These are phyloP conservation scores for Agrilus planipennis DNA, from an alignment of 1,140 invertebrate species.

Conservation along the genomic window DNA sequence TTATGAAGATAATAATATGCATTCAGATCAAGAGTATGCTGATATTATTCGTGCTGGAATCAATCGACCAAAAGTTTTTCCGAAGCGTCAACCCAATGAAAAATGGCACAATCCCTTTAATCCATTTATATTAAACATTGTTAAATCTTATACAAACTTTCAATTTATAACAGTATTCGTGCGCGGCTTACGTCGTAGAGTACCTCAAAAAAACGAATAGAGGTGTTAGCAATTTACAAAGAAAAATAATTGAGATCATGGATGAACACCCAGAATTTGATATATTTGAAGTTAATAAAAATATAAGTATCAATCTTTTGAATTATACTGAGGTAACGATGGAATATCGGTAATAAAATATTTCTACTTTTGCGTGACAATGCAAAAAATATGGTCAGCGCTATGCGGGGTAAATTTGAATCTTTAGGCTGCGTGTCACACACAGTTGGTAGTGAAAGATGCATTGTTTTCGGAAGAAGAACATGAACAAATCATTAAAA, in stretches of 20 bases:
- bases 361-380: slow-evolving; percentile 21
- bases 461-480: slow-evolving; percentile 20
- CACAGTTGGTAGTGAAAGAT: slow-evolving; percentile 20
- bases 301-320: too few species aligned
- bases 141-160: too few species aligned
- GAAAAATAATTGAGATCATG: too few species aligned
- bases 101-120: slow-evolving; percentile 29
- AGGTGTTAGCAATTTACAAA: too few species aligned
- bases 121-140: slow-evolving; percentile 23
- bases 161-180: too few species aligned
- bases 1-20: slow-evolving; percentile 14
- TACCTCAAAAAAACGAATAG: too few species aligned
- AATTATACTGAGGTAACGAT: too few species aligned
- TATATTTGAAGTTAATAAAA: too few species aligned
- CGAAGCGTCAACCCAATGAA: slow-evolving; percentile 16
- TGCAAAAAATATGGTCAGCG: slow-evolving; percentile 11
- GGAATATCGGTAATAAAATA: too few species aligned
- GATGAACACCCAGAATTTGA: too few species aligned
- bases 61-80: slow-evolving; percentile 16
- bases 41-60: slow-evolving; percentile 22
- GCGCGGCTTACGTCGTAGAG: too few species aligned
- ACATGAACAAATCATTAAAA: slow-evolving; percentile 15
- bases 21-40: slow-evolving; percentile 19
- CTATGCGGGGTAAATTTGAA: slow-evolving; percentile 19
- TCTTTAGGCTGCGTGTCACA: slow-evolving; percentile 23